Base-by-base conservation (phyloP, 1,140 invertebrate species). In the Augochlora pura region DNA sequence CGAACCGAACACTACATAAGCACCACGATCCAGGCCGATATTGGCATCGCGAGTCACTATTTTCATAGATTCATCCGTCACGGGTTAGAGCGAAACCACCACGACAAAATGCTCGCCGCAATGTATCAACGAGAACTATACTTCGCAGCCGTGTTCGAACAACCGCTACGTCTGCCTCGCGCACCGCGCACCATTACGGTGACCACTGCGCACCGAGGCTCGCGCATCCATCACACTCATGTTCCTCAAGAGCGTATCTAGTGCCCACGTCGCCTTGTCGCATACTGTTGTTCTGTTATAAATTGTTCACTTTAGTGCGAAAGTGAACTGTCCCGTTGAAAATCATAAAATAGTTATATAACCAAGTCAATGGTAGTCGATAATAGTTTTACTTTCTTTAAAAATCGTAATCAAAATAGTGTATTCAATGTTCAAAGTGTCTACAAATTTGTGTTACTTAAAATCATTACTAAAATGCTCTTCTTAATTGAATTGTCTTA, bases 121-220 rank as follows among this genome's bases (percentile, higher is more conserved):
- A 46, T 62, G 65, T 49, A 46, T 63, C 66, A 80, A 75, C 67
- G 32, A 67, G 38, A 42, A 57, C 70, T 72, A 64, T 63, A 66
- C 62, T 21, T 77, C 76, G 62, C 64, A 63, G 62, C 39, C 52
- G 80, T 46, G 42, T 83, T 83, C 78, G 80, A 85, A 87, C 81
- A 85, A 83, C 78, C 83, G 78, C 85, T 88, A 81, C 66, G 67
- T 83, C 68, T 52, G 57, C 59, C 42, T 79, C 65, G 72, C 72
- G 68, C 70, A 81, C 69, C 65, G 71, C 66, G 57, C 75, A 74
- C 77, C 77, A 78, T 83, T 80, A 73, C 46, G 63, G 59, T 69
- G n/a, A 62, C 77, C 49, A 66, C 12, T 25, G 74, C 83, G 83
- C 83, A 83, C 25, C 27, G 23, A 32, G 8, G 25, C 72, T 54